Conservation (phyloP, 2,888 invertebrate species). For the Octodonta nipae region DNA sequence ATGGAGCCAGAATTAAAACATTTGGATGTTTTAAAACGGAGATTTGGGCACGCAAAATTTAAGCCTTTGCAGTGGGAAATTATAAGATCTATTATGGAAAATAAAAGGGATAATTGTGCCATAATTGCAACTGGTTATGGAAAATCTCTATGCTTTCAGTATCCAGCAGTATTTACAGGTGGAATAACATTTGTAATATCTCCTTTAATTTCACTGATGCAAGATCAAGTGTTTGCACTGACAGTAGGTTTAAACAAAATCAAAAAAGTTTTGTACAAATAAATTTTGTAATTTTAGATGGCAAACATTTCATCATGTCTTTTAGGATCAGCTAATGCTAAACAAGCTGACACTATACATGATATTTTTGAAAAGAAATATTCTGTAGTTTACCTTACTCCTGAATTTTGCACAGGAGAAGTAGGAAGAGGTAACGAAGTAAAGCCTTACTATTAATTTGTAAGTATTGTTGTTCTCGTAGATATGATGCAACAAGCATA, state of each 20-base stretch:
- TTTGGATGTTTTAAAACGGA: constrained; percentile 34
- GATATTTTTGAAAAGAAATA: constrained; percentile 35
- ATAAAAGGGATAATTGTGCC: constrained; percentile 47
- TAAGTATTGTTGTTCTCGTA: not conserved
- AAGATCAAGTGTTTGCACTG: constrained; percentile 53
- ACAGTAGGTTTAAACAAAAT: constrained; percentile 27
- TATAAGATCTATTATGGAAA: constrained; percentile 38
- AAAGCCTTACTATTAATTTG: too few relatives aligned
- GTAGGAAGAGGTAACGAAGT: constrained; percentile 14
- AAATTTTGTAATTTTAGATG: constrained; percentile 23
- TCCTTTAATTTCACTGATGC: constrained; percentile 58
- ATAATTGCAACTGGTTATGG: constrained; percentile 61
- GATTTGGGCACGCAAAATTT: constrained; percentile 44
- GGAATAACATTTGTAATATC: constrained; percentile 49
- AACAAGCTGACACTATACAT: constrained; percentile 27
- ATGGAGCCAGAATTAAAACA: constrained; percentile 21
- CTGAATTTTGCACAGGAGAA: constrained; percentile 40
- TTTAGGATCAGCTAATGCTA: constrained; percentile 43
- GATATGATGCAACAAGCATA: constrained; percentile 22
- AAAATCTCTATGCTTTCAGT: constrained; percentile 58
- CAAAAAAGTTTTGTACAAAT: constrained; percentile 2
- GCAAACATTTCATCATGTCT: constrained; percentile 43
- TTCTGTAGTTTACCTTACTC: constrained; percentile 45
- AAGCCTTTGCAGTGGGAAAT: constrained; percentile 47
- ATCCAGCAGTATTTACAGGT: constrained; percentile 44